Evolutionary conservation across 1,140 invertebrate species (phyloP).

Genomic region (Plutomurus gul): DNA sequence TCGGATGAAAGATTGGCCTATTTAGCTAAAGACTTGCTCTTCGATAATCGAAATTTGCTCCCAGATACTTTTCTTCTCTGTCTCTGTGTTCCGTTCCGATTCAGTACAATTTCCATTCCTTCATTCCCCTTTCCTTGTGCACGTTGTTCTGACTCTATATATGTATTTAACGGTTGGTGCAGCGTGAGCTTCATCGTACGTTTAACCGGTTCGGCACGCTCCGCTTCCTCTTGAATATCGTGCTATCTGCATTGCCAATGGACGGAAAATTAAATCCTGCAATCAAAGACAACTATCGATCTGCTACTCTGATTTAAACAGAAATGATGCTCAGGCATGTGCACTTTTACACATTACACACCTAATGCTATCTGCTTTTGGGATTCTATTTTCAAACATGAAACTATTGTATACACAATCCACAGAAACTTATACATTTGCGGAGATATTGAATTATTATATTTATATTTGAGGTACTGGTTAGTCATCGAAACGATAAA

Average conservation of each 20-base stretch:
- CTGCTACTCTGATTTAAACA: background rate
- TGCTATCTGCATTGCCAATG: background rate
- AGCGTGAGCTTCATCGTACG: background rate
- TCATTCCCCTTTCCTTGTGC: background rate
- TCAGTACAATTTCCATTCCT: background rate
- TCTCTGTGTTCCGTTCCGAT: background rate
- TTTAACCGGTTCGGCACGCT: background rate
- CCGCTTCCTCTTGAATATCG: no score
- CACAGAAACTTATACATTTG: no score
- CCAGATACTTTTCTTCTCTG: slow-evolving; percentile 6
- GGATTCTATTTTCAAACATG: no score
- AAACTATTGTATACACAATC: no score
- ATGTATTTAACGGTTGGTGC: background rate
- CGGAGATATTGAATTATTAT: no score
- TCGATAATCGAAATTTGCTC: slow-evolving; percentile 38
- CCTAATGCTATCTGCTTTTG: no score
- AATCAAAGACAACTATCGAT: background rate
- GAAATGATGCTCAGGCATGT: background rate
- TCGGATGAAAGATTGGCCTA: slow-evolving; percentile 44
- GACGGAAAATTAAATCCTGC: slow-evolving; percentile 1
- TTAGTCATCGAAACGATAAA: no score
- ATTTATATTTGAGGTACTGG: no score
- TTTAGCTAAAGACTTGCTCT: slow-evolving; percentile 43
- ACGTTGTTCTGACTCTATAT: background rate
- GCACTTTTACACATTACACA: background rate